These are phyloP conservation scores for Aphidius gifuensis DNA, from an alignment of 1,140 invertebrate genomes.

Conservation along the genomic window DNA sequence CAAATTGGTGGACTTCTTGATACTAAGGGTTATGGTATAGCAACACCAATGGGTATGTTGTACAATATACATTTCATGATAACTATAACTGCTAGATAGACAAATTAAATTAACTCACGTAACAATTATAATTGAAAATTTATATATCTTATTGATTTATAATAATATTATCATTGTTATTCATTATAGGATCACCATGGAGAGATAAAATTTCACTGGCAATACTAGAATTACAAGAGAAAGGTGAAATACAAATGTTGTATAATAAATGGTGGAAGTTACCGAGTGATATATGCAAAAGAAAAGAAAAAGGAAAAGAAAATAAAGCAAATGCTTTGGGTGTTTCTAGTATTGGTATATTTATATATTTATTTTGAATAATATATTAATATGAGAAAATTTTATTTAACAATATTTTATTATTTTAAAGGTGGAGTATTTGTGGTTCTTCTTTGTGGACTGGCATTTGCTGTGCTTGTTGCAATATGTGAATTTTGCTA, in stretches of 20 bases:
- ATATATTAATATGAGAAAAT: background rate
- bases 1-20: conserved; percentile 89
- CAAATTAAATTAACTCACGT: no score
- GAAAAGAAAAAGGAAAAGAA: conserved; percentile 67
- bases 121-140: background rate
- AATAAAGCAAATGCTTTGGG: conserved; percentile 77
- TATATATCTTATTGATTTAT: conserved; percentile 11
- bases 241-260: conserved; percentile 67
- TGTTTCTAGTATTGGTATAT: conserved; percentile 78
- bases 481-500: conserved; percentile 81
- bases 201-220: conserved; percentile 72
- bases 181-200: conserved; percentile 66
- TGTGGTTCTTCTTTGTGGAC: conserved; percentile 78
- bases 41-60: conserved; percentile 55
- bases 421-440: conserved; percentile 76
- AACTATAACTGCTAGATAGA: background rate
- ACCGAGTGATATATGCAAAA: conserved; percentile 63
- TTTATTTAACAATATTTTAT: background rate
- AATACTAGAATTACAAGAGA: conserved; percentile 74
- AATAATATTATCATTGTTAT: background rate
- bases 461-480: conserved; percentile 71
- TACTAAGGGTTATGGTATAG: conserved; percentile 75
- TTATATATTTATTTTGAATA: background rate
- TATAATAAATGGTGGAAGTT: conserved; percentile 78
- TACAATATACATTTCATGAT: background rate